These are phyloP conservation scores for Cheumatopsyche charites DNA, from an alignment of 1,140 invertebrate genomes.

Conservation along the genomic window DNA sequence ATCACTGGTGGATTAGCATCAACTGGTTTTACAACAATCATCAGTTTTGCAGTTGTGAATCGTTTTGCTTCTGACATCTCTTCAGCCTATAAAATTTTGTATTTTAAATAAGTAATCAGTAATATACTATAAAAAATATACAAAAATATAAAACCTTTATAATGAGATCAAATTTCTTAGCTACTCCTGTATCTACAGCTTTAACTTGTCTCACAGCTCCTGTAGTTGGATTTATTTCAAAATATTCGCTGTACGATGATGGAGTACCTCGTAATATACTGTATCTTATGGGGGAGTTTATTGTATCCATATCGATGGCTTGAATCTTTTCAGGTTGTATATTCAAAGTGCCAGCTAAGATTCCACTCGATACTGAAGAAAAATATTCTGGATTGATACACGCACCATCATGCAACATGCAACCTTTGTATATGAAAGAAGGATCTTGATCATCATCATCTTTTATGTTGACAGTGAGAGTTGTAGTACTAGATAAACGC, in stretches of 20 bases:
- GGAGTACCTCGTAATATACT: conserved; percentile 81
- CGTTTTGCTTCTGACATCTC: conserved; percentile 78
- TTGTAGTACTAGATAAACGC: conserved; percentile 81
- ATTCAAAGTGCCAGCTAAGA: conserved; percentile 78
- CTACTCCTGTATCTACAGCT: conserved; percentile 77
- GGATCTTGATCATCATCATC: conserved; percentile 91
- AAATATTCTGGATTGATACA: conserved; percentile 83
- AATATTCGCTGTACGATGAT: conserved; percentile 76
- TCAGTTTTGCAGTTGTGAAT: conserved; percentile 81
- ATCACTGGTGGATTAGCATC: conserved; percentile 85
- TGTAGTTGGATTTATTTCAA: conserved; percentile 80
- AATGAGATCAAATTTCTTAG: conserved; percentile 69
- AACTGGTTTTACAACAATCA: conserved; percentile 80
- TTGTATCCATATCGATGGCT: conserved; percentile 86
- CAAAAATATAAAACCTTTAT: conserved; percentile 58
- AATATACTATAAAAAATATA: not conserved
- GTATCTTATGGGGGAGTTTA: conserved; percentile 80
- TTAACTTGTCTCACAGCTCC: conserved; percentile 81
- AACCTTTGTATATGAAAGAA: conserved; percentile 84
- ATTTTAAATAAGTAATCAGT: not conserved
- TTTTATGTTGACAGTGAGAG: conserved; percentile 81
- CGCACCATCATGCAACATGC: conserved; percentile 75
- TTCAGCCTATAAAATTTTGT: conserved; percentile 66
- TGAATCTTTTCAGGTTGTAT: conserved; percentile 88
- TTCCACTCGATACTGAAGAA: conserved; percentile 69